These are phyloP conservation scores for Conistra vaccinii DNA, from an alignment of 2,888 invertebrate species.

Conservation along the genomic window DNA sequence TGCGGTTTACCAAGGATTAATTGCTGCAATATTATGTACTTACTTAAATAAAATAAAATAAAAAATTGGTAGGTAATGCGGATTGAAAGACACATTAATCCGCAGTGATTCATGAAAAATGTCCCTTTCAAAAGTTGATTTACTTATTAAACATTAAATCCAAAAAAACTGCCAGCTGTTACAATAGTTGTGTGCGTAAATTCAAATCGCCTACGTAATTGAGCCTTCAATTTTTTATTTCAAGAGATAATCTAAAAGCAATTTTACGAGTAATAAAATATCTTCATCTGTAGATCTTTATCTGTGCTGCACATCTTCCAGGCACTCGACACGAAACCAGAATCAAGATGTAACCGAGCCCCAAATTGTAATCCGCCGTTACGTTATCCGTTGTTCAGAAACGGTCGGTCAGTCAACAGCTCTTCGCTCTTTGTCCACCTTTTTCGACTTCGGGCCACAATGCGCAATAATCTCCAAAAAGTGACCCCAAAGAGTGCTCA, in stretches of 20 bases:
- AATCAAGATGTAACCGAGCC: constrained; percentile 78
- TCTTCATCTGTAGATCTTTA: constrained; percentile 72
- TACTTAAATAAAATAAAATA: not conserved
- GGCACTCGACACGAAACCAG: constrained; percentile 63
- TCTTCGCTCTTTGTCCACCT: constrained; percentile 80
- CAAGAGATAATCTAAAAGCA: constrained; percentile 65
- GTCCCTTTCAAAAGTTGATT: not conserved
- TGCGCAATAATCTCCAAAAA: constrained; percentile 89
- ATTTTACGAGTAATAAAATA: constrained; percentile 81
- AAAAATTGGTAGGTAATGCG: not conserved
- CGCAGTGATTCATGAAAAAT: not conserved
- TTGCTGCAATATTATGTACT: not conserved
- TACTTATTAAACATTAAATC: not conserved
- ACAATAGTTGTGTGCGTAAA: constrained; percentile 20
- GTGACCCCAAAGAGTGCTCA: constrained; percentile 89
- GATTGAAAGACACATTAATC: not conserved
- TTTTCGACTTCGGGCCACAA: constrained; percentile 86
- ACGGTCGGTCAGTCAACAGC: constrained; percentile 86
- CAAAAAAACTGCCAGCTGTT: constrained; percentile 35
- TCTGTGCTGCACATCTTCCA: constrained; percentile 70
- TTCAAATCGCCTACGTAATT: constrained; percentile 54
- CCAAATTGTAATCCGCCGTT: constrained; percentile 75
- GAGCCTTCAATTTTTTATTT: constrained; percentile 53
- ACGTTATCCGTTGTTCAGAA: constrained; percentile 76
- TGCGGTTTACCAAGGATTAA: not conserved